Percentiles rank a stretch among this genome's conserved stretches.
These are phyloP conservation scores for Anguilla pacifica DNA, from an alignment of 2,797 vertebrate species.

Conservation along the genomic window DNA sequence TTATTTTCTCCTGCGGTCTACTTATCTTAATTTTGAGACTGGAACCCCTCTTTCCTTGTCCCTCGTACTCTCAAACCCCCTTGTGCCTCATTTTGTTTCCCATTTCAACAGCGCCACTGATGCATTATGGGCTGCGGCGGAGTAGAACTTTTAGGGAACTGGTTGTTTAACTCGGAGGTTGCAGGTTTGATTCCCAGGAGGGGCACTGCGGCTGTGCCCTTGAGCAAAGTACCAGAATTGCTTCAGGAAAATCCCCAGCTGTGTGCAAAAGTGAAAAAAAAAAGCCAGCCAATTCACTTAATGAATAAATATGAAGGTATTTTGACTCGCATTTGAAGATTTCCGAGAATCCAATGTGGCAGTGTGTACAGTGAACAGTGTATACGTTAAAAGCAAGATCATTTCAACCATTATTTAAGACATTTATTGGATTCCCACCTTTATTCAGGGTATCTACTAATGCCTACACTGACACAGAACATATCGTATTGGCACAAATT, in stretches of 20 bases:
- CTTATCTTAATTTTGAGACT: not conserved
- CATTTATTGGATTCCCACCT: not conserved
- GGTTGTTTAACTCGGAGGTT: not conserved
- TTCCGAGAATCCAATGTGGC: not conserved
- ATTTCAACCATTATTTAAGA: not conserved
- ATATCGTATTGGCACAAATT: no score
- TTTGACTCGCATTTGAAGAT: not conserved
- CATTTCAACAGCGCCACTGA: not conserved
- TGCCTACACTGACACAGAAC: no score
- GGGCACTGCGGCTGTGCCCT: not conserved
- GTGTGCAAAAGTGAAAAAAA: not conserved
- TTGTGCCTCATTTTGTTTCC: not conserved
- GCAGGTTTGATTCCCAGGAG: not conserved
- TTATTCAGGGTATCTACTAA: no score
- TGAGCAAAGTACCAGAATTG: not conserved
- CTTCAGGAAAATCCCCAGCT: not conserved
- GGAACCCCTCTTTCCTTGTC: not conserved
- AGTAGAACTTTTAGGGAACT: not conserved
- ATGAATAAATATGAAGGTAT: not conserved
- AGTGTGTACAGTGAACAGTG: not conserved
- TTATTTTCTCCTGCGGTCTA: not conserved
- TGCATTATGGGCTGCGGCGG: not conserved
- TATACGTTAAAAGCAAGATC: not conserved
- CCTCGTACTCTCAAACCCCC: not conserved
- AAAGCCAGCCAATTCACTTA: not conserved